Evolutionary conservation across 2,797 vertebrate genomes (phyloP), one percentile per base, ranked within the genome.

Genomic region (Glossophaga mutica): DNA sequence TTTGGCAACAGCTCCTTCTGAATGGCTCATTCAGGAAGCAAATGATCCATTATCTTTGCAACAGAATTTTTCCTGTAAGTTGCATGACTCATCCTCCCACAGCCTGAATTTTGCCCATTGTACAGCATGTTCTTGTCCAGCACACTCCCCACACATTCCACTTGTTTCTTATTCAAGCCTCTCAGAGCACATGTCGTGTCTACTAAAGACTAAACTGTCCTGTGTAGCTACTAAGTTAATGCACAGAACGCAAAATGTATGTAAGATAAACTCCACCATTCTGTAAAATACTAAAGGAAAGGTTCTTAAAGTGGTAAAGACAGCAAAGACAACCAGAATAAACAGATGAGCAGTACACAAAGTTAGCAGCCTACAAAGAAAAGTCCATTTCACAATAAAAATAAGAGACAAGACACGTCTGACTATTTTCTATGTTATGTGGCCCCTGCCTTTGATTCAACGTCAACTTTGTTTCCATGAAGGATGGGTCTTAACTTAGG

Each of bases 71-170:
- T 81, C 82, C 91, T 95, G 70, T 85, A 71, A 96, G 55, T 65
- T 22, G 37, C 89, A 37, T 95, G 96, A 97, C 94, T 96, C 91
- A 97, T 82, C 90, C 92, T 95, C 91, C 85, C 83, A 95, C 77
- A 96, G 82, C 32, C 52, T 50, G 29, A 52, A 52, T 79, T 88
- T 42, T 97, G 52, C 87, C 87, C 48, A 48, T 46, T 82, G 62
- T 37, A 92, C 29, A 90, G 48, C 15, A 9, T 62, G 65, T 84
- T 92, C 83, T 81, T 42, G n/a, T 87, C 87, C 52, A 46, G 78
- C n/a, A n/a, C 46, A 65, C 22, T 59, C 78, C 77, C 82, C 15
- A 57, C 76, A 93, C n/a, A 65, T 19, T 90, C 77, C 62, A 37
- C 84, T 46, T 46, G 42, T 15, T 87, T 81, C 90, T 73, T 76